These are phyloP conservation scores for Connochaetes taurinus DNA, from an alignment of 2,113 vertebrate species.

Conservation along the genomic window DNA sequence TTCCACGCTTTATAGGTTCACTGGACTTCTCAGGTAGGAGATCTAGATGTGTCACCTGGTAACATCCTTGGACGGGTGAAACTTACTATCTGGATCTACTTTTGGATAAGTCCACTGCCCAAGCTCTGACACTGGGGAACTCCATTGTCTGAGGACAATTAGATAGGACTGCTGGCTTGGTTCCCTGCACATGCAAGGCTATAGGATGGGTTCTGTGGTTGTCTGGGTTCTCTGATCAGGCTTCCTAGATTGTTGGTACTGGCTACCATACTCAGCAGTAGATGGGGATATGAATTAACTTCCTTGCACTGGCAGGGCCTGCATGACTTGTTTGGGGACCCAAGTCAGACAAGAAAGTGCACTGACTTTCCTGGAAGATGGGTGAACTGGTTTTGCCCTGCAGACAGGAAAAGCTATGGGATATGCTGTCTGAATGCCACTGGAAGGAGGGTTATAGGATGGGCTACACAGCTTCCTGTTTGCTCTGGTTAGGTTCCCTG, in stretches of 20 bases:
- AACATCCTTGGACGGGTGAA: too few relatives aligned
- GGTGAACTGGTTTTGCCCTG: too few relatives aligned
- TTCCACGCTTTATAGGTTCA: neutral
- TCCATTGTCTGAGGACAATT: neutral
- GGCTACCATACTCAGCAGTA: neutral
- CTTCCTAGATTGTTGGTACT: neutral
- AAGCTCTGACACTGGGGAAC: neutral
- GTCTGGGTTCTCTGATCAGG: neutral
- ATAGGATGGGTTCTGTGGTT: neutral
- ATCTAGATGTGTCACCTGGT: neutral
- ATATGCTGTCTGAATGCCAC: neutral
- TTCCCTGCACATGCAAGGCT: neutral
- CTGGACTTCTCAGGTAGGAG: neutral
- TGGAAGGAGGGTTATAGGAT: neutral
- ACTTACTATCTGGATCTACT: neutral
- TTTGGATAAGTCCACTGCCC: neutral
- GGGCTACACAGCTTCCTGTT: neutral
- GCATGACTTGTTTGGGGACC: neutral
- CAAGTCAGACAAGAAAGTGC: neutral
- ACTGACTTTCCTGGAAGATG: neutral
- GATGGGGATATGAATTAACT: neutral
- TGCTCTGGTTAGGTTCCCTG: neutral
- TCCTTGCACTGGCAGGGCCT: neutral
- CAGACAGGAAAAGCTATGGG: neutral
- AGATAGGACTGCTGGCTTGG: neutral